These are phyloP conservation scores for Imbricaverruca yamaguchii DNA, from an alignment of 2,888 invertebrate genomes.

Conservation along the genomic window DNA sequence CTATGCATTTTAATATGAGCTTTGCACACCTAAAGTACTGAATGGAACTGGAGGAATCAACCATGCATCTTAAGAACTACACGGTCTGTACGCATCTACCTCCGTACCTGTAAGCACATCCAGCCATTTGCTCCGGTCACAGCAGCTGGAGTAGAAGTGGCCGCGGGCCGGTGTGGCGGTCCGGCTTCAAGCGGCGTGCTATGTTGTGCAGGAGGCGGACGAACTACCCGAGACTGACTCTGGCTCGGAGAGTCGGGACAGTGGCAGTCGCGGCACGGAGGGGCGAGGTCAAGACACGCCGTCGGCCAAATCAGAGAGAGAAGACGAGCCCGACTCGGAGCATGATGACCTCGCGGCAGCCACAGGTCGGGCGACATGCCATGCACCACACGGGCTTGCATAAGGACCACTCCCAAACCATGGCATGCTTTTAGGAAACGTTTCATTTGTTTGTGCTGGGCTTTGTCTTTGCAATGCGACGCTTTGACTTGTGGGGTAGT, in stretches of 20 bases:
- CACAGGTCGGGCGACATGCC: conserved; percentile 1
- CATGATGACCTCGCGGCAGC: conserved; percentile 17
- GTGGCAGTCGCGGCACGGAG: not conserved
- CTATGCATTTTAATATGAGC: no score
- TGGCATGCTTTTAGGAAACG: no score
- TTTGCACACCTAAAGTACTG: not conserved
- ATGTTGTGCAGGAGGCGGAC: not conserved
- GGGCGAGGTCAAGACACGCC: conserved; percentile 7
- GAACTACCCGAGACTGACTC: conserved; percentile 1
- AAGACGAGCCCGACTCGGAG: conserved; percentile 20
- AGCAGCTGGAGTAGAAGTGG: not conserved
- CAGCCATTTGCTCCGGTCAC: not conserved
- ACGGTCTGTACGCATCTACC: not conserved
- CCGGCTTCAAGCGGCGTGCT: not conserved
- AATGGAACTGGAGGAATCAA: not conserved
- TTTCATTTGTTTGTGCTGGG: no score
- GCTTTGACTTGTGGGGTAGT: no score
- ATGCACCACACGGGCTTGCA: no score
- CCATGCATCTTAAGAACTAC: not conserved
- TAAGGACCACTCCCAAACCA: no score
- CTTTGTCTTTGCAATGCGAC: no score
- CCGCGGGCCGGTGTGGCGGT: not conserved
- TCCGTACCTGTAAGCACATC: not conserved
- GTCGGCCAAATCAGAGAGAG: not conserved
- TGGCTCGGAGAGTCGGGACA: not conserved